Conservation (phyloP, 1,140 invertebrate species). For the Tribolium madens region DNA sequence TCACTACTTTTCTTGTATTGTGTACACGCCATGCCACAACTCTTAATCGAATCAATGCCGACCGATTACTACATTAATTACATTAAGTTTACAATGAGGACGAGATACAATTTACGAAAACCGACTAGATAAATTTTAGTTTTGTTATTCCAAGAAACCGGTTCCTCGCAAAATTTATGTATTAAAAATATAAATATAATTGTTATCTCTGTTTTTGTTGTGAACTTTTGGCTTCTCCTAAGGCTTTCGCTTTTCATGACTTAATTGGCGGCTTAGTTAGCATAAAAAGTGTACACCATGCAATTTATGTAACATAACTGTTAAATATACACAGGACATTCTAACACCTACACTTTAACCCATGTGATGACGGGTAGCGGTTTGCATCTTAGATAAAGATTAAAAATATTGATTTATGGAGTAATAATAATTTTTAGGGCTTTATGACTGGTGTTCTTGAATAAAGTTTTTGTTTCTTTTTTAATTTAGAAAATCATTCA, state of each 20-base stretch:
- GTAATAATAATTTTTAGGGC: not conserved
- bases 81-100: slow-evolving; percentile 19
- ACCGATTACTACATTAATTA: slow-evolving; percentile 10
- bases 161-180: too few species aligned
- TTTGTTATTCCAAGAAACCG: too few species aligned
- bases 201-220: slow-evolving; percentile 27
- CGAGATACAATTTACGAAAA: slow-evolving; percentile 18
- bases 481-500: too few species aligned
- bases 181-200: not conserved
- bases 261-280: slow-evolving; percentile 35
- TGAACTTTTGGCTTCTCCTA: slow-evolving; percentile 42
- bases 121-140: too few species aligned
- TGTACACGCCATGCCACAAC: slow-evolving; percentile 48
- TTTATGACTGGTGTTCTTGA: too few species aligned
- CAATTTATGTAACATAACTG: slow-evolving; percentile 22
- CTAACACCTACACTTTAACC: slow-evolving; percentile 18
- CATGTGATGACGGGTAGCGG: slow-evolving; percentile 58
- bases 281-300: slow-evolving; percentile 43
- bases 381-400: slow-evolving; percentile 57
- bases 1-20: slow-evolving; percentile 63
- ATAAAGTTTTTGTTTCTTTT: too few species aligned
- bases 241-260: slow-evolving; percentile 39
- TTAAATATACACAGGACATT: slow-evolving; percentile 16
- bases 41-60: slow-evolving; percentile 4
- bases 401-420: not conserved